Base-by-base conservation (phyloP, 1,140 invertebrate genomes). In the Proales similis region DNA sequence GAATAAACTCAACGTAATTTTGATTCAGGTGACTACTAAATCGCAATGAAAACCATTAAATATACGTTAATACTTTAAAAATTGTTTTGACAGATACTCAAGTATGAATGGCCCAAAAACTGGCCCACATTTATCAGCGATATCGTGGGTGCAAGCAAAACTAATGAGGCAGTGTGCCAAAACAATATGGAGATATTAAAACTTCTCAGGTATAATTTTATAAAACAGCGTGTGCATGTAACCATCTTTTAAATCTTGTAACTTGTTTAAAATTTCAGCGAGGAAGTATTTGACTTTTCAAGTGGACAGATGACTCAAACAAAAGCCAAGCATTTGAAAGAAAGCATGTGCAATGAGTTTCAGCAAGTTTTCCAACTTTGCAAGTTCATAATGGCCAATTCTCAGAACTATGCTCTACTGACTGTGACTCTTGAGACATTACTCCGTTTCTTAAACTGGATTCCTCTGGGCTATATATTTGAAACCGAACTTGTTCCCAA, bases 271-370 rank as follows among this genome's bases (percentile, higher is more conserved):
- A 7, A 5, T 53, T 53, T 17, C 38, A 93, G 91, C 76, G 95
- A 99, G 76, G 95, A 99, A 79, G 87, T 99, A 1, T 99, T 99
- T 81, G 94, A 99, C 72, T 99, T 97, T 77, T 94, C 90, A 29
- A 84, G 84, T 68, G 95, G 93, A 6, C 91, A 96, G 74, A 85
- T 99, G 75, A 99, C 94, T 26, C 93, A 97, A 77, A 91, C 90
- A 20, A 97, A 98, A 81, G 90, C 94, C 0, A 96, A 96, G 77
- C 91, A 98, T 80, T 79, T 99, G 5, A 99, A 99, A 77, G 92
- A 99, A 73, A 91, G 90, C n/a, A 97, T 99, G 92, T 99, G 95
- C 79, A 86, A 84, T 46, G 91, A 99, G 75, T 99, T 99, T 77
- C 90, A 90, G 65, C 88, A 93, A 74, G 93, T 99, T 66, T 98